Evolutionary conservation across 2,888 invertebrate genomes (phyloP).

Genomic region (Elysia crispata): DNA sequence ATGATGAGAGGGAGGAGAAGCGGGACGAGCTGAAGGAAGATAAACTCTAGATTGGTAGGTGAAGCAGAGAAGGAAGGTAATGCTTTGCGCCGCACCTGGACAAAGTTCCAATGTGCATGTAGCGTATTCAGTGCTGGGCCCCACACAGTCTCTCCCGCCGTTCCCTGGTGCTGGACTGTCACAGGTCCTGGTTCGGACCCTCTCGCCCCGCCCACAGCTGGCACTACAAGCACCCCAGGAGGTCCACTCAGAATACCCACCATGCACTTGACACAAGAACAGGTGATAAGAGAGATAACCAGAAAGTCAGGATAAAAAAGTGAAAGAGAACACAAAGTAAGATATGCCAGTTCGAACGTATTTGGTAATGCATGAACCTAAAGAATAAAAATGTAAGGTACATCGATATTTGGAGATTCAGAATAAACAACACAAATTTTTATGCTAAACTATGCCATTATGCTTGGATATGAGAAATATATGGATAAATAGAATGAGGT

Average conservation of each 20-base stretch:
- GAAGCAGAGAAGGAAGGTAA: too few species aligned
- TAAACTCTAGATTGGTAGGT: too few species aligned
- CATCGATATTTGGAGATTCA: too few species aligned
- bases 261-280: conserved; percentile 71
- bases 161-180: conserved; percentile 78
- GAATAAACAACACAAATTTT: too few species aligned
- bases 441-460: too few species aligned
- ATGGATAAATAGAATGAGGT: too few species aligned
- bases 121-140: conserved; percentile 69
- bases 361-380: too few species aligned
- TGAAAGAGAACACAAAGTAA: background rate
- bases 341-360: background rate
- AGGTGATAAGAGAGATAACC: background rate
- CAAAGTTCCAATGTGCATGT: conserved; percentile 67
- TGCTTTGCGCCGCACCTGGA: conserved; percentile 71
- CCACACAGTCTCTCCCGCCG: conserved; percentile 77
- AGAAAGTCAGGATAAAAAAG: background rate
- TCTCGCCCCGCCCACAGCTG: conserved; percentile 80
- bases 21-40: too few species aligned
- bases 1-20: too few species aligned
- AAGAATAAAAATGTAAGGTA: too few species aligned
- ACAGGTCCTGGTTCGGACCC: conserved; percentile 80
- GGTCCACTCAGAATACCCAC: conserved; percentile 81
- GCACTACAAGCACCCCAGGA: conserved; percentile 81
- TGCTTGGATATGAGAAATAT: too few species aligned